Base-by-base conservation (phyloP, 2,888 invertebrate species). In the Nomada ferruginata region DNA sequence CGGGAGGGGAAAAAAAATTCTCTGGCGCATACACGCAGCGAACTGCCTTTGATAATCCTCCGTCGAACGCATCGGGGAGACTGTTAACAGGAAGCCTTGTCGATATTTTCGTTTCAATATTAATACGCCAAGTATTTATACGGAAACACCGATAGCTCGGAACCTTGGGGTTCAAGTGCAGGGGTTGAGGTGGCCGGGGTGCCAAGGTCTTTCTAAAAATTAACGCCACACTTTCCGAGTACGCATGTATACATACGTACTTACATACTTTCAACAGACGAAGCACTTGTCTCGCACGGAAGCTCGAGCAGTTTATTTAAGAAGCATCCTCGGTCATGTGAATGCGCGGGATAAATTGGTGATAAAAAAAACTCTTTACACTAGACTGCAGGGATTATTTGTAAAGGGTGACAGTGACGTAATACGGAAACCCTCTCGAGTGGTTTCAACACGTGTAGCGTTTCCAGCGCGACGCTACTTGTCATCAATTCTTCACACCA, bases 391-490 rank as follows among this genome's bases (percentile, higher is more conserved):
- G 13, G 36, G 61, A 61, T 75, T 61, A 20, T 74, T 53, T 77
- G 26, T 29, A 74, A 18, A 23, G 23, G 23, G 29, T 10, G 65
- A 52, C 15, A 47, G 57, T 61, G 18, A 36, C 44, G 52, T 74
- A 66, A 11, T 36, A 66, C 74, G 66, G 15, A 74, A 11, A 36
- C 29, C 44, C 36, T 53, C 20, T 60, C 20, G 65, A 77, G 74
- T 77, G 77, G 66, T 53, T 63, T 68, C 75, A 55, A 78, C 66
- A n/a, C 47, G 61, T 26, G 66, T 63, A 60, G 50, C 26, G 13
- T 60, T 53, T 36, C 42, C 20, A 47, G 23, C 9, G 47, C 44
- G n/a, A 44, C 10, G 73, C n/a, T 23, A 29, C 50, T 47, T 53
- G 44, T 53, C 53, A 23, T 36, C 36, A 18, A 11, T 50, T 55